Percentiles rank a stretch among this genome's conserved stretches.
These are phyloP conservation scores for Salvelinus namaycush DNA, from an alignment of 2,113 vertebrate species.

Conservation along the genomic window DNA sequence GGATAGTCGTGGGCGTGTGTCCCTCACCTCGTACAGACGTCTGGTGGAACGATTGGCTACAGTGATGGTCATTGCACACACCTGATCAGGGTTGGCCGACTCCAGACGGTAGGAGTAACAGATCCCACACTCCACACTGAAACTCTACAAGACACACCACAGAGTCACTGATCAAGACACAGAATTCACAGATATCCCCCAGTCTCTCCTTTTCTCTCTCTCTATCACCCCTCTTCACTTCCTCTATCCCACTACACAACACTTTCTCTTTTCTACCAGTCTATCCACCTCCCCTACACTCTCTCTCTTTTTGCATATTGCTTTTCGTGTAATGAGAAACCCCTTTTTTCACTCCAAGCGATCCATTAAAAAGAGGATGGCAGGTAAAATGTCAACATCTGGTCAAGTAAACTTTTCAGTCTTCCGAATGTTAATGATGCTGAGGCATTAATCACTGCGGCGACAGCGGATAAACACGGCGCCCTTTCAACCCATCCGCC, in stretches of 20 bases:
- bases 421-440: slow-evolving; percentile 77
- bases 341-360: slow-evolving; percentile 54
- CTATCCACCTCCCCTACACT: neutral
- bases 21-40: slow-evolving; percentile 89
- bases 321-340: slow-evolving; percentile 68
- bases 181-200: too few relatives aligned
- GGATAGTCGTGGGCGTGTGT: neutral
- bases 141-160: slow-evolving; percentile 73
- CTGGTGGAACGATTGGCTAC: slow-evolving; percentile 92
- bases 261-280: neutral
- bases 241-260: slow-evolving; percentile 1
- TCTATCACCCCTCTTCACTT: neutral
- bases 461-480: slow-evolving; percentile 70
- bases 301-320: slow-evolving; percentile 52
- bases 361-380: slow-evolving; percentile 71
- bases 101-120: slow-evolving; percentile 91
- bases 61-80: slow-evolving; percentile 87
- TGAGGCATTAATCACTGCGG: slow-evolving; percentile 74
- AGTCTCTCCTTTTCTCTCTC: too few relatives aligned
- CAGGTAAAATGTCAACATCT: slow-evolving; percentile 79
- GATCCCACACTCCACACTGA: slow-evolving; percentile 91
- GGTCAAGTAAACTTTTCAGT: slow-evolving; percentile 78
- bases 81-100: slow-evolving; percentile 83
- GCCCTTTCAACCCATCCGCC: slow-evolving; percentile 67
- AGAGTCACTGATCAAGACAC: too few relatives aligned